Conservation (phyloP, 2,797 vertebrate genomes). For the Pampus argenteus region DNA sequence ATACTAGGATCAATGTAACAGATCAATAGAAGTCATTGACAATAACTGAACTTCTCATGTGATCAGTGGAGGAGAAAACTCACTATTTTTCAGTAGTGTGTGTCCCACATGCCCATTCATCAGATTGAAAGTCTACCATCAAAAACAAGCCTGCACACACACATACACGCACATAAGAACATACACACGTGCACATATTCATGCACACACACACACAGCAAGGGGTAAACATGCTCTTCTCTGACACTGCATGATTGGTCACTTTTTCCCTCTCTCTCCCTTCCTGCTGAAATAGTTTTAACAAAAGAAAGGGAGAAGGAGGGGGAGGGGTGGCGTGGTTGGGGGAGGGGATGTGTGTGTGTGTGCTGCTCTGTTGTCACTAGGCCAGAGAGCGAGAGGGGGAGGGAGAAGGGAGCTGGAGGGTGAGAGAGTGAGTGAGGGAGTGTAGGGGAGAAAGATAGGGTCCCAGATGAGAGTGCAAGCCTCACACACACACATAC, state of each 20-base stretch:
- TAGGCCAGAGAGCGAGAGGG: slow-evolving; percentile 59
- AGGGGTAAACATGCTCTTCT: slow-evolving; percentile 58
- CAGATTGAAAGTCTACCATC: slow-evolving; percentile 20
- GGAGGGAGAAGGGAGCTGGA: slow-evolving; percentile 61
- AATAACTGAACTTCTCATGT: slow-evolving; percentile 81
- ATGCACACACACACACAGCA: slow-evolving; percentile 38
- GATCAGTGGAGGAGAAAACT: slow-evolving; percentile 76
- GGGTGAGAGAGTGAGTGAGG: slow-evolving; percentile 70
- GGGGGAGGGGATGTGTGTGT: slow-evolving; percentile 75
- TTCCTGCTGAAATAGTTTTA: slow-evolving; percentile 85
- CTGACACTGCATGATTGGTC: slow-evolving; percentile 83
- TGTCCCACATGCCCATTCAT: slow-evolving; percentile 37
- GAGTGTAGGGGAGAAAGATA: slow-evolving; percentile 74
- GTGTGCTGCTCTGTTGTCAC: slow-evolving; percentile 79
- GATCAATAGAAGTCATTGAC: slow-evolving; percentile 82
- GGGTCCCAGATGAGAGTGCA: slow-evolving; percentile 69
- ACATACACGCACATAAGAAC: slow-evolving; percentile 19
- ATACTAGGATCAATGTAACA: slow-evolving; percentile 74
- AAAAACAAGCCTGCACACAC: slow-evolving; percentile 1
- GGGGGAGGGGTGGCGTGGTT: slow-evolving; percentile 63
- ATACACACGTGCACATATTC: slow-evolving; percentile 28
- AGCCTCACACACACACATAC: slow-evolving; percentile 31
- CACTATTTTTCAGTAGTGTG: slow-evolving; percentile 47
- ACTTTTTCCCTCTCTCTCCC: slow-evolving; percentile 79
- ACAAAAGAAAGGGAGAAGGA: slow-evolving; percentile 79